Base-by-base conservation (phyloP, 1,140 invertebrate genomes). In the Drosophila mojavensis region DNA sequence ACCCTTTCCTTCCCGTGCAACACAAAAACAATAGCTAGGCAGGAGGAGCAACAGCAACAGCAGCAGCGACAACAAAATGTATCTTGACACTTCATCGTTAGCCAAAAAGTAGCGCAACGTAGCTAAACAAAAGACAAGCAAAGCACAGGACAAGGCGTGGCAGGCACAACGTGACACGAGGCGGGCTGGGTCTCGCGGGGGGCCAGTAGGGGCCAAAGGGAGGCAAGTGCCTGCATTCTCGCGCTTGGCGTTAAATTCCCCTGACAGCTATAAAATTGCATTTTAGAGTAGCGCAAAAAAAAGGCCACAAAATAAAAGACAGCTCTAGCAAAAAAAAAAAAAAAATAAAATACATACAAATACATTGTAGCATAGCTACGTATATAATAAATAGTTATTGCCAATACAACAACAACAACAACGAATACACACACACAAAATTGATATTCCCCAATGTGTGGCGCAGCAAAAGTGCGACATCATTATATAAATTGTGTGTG, bases 381-480 rank as follows among this genome's bases (percentile, higher is more conserved):
- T 86, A 89, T 84, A 84, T 89, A 89, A 89, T 89, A 89, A 89
- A 89, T 89, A 89, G 84, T 89, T 89, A 89, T 89, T 80, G 84
- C 75, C 84, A 89, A 74, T 78, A 82, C 77, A 79, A 36, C 53
- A 81, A 60, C 67, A 54, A 36, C 53, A 81, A 60, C 63, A 54
- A 51, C 50, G 75, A 58, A 41, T 60, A 69, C 43, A 6, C 30
- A 5, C 30, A 48, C 59, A 78, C 79, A 89, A 89, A 84, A 89
- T 89, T 89, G 84, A 89, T 89, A 89, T 89, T 89, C 84, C 84
- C 80, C 66, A 36, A 75, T 6, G 13, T n/a, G 24, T 56, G 36
- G 24, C 6, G 55, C 53, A 68, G 64, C 74, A 84, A 89, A 89
- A 89, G 84, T 89, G 84, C 84, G 84, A 90, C 84, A 89, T 89